These are phyloP conservation scores for Drosophila murphyi DNA, from an alignment of 1,140 invertebrate genomes.

Conservation along the genomic window DNA sequence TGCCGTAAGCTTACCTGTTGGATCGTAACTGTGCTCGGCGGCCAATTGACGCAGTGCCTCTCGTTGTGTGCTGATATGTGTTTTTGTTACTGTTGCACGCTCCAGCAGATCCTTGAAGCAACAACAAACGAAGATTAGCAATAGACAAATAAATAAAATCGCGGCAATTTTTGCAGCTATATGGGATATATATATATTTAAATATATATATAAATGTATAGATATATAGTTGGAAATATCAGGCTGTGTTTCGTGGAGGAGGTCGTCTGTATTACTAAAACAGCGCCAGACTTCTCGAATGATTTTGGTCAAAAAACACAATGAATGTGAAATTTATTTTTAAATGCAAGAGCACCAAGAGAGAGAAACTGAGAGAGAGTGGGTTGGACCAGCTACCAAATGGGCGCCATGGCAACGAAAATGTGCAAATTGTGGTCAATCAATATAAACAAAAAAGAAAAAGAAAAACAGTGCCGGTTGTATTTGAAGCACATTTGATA, in stretches of 20 bases:
- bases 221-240: constrained; percentile 25
- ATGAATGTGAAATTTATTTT: constrained; percentile 73
- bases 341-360: constrained; percentile 59
- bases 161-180: constrained; percentile 59
- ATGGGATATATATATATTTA: constrained; percentile 34
- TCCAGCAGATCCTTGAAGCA: constrained; percentile 68
- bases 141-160: constrained; percentile 41
- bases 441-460: constrained; percentile 27
- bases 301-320: constrained; percentile 16
- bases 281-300: constrained; percentile 39
- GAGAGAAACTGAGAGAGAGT: constrained; percentile 21
- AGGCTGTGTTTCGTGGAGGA: constrained; percentile 43
- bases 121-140: constrained; percentile 59
- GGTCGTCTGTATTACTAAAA: constrained; percentile 63
- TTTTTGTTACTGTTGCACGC: constrained; percentile 44
- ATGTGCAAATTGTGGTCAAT: constrained; percentile 4
- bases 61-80: constrained; percentile 35
- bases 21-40: constrained; percentile 65
- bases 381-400: constrained; percentile 12
- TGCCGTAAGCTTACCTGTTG: constrained; percentile 48
- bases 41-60: constrained; percentile 60
- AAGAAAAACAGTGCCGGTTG: no score
- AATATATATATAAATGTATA: constrained; percentile 20
- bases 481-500: neutral
- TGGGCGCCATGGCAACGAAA: constrained; percentile 53